Conservation (phyloP, 2,113 vertebrate species). For the Suricata suricatta region DNA sequence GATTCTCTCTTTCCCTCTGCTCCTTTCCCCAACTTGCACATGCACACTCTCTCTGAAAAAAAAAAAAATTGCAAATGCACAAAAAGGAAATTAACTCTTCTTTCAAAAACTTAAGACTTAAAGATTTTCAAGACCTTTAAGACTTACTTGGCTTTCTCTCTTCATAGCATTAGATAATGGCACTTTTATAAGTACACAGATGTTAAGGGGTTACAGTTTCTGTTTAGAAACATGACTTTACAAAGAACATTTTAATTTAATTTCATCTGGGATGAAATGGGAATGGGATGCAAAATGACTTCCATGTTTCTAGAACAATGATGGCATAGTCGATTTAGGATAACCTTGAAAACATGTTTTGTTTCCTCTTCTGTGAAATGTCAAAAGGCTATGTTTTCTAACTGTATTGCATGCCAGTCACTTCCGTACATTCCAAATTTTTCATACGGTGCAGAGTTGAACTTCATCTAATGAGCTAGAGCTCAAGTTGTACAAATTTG, state of each 20-base stretch:
- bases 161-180: background rate
- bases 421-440: background rate
- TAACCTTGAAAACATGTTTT: constrained; percentile 9
- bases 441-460: background rate
- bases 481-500: background rate
- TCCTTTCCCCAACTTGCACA: too few species aligned
- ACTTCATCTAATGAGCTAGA: background rate
- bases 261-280: background rate
- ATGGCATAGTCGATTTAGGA: background rate
- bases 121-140: constrained; percentile 19
- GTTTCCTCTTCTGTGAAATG: background rate
- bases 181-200: constrained; percentile 33
- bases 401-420: background rate
- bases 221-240: background rate
- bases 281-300: constrained; percentile 4
- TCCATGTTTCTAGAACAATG: background rate
- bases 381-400: background rate
- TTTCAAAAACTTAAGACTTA: background rate
- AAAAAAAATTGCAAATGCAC: too few species aligned
- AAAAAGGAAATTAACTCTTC: background rate
- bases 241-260: background rate
- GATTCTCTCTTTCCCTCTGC: too few species aligned
- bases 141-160: background rate
- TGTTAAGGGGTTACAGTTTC: background rate
- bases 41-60: too few species aligned